Percentiles rank a stretch among this genome's conserved stretches.
phyloP scores from a whole-genome alignment of 2,888 invertebrate species.

The Philereme transversata region DNA sequence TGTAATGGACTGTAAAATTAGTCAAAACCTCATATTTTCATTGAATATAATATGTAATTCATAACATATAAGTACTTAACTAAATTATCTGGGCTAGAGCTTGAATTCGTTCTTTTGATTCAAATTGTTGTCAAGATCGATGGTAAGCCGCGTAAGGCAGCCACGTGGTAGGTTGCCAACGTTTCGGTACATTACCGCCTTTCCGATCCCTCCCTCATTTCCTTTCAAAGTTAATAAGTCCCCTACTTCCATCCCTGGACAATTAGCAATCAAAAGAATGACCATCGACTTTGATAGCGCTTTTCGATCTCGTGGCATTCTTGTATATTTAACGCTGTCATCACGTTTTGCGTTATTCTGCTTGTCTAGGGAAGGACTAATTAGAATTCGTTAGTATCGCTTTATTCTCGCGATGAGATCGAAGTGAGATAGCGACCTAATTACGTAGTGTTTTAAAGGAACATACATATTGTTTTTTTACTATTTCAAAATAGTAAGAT shows the following conservation, averaged over 20 bases:
- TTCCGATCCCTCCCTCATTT: slow-evolving; percentile 57
- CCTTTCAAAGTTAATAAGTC: slow-evolving; percentile 51
- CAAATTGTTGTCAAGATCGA: too few species aligned
- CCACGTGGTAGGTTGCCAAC: slow-evolving; percentile 34
- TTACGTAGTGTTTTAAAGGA: slow-evolving; percentile 16
- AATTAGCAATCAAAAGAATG: slow-evolving; percentile 9
- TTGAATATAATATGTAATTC: too few species aligned
- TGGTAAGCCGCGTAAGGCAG: too few species aligned
- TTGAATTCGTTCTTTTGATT: too few species aligned
- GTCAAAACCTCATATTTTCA: too few species aligned
- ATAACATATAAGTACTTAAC: too few species aligned
- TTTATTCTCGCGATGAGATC: slow-evolving; percentile 53
- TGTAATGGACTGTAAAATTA: too few species aligned
- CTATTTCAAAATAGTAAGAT: too few species aligned
- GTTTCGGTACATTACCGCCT: slow-evolving; percentile 69
- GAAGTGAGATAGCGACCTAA: slow-evolving; percentile 39
- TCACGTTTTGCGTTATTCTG: neutral
- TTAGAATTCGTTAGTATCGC: slow-evolving; percentile 68
- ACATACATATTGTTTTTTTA: too few species aligned
- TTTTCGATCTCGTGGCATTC: neutral
- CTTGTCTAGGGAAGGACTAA: slow-evolving; percentile 44
- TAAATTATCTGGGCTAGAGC: too few species aligned
- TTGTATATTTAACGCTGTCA: neutral
- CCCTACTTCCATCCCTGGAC: slow-evolving; percentile 4
- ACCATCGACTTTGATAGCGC: neutral